These are phyloP conservation scores for Sebastes oblongus DNA, from an alignment of 2,797 vertebrate genomes.

Conservation along the genomic window DNA sequence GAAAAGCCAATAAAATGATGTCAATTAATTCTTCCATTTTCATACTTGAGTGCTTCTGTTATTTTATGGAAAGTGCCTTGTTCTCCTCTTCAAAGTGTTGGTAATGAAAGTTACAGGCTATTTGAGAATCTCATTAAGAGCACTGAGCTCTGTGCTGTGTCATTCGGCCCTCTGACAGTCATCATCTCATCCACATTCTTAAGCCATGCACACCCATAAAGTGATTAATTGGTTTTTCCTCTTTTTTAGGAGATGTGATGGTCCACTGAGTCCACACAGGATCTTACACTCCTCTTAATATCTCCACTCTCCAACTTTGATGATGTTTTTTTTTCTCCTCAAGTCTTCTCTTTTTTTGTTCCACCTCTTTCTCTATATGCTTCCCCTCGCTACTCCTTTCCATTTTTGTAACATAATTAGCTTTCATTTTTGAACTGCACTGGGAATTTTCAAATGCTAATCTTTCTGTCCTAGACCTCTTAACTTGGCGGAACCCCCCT, in stretches of 20 bases:
- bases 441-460: constrained; percentile 83
- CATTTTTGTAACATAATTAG: constrained; percentile 83
- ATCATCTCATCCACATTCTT: constrained; percentile 57
- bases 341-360: constrained; percentile 13
- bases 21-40: neutral
- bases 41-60: neutral
- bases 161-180: constrained; percentile 63
- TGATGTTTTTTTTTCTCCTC: constrained; percentile 31
- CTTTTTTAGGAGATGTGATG: constrained; percentile 61
- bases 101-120: neutral
- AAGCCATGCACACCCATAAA: constrained; percentile 59
- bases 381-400: constrained; percentile 54
- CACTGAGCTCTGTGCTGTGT: constrained; percentile 56
- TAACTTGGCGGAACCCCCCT: constrained; percentile 80
- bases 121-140: constrained; percentile 60
- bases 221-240: constrained; percentile 72
- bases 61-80: neutral
- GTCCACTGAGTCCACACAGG: constrained; percentile 70
- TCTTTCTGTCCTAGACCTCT: constrained; percentile 90
- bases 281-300: constrained; percentile 60
- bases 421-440: constrained; percentile 81
- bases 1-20: neutral
- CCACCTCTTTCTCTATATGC: constrained; percentile 25
- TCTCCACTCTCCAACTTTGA: constrained; percentile 63
- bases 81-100: neutral